These are phyloP conservation scores for Pocillopora grandis DNA, from an alignment of 92 coral and sea anemone genomes.

Conservation along the genomic window DNA sequence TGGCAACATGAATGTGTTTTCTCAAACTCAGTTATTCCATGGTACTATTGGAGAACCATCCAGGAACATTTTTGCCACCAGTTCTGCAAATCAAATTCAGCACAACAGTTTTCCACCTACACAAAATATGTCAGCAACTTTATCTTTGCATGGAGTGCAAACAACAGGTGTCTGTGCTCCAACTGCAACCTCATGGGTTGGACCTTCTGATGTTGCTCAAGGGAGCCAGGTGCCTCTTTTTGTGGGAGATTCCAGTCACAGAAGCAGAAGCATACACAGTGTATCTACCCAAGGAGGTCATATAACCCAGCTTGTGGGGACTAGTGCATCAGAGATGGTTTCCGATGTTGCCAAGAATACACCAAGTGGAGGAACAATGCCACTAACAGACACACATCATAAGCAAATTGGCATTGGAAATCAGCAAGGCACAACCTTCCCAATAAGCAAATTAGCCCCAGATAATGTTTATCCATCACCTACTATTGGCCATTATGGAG, in stretches of 20 bases:
- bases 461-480: background rate
- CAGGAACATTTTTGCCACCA: background rate
- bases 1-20: conserved; percentile 13
- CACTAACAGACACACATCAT: conserved; percentile 18
- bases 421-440: conserved; percentile 15
- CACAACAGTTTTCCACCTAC: conserved; percentile 4
- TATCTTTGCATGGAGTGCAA: conserved; percentile 8
- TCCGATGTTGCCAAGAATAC: background rate
- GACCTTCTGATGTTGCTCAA: conserved; percentile 1
- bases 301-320: background rate
- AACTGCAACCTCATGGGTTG: background rate
- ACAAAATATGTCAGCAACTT: background rate
- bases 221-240: conserved; percentile 9
- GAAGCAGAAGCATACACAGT: background rate
- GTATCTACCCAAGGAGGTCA: conserved; percentile 22
- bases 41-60: background rate
- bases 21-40: conserved; percentile 18
- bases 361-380: conserved; percentile 6
- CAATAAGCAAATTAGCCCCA: background rate
- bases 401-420: background rate
- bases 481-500: conserved; percentile 1
- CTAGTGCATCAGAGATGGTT: conserved; percentile 26
- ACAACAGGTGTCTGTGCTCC: background rate
- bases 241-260: background rate
- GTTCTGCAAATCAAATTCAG: background rate